Conservation (phyloP, 2,797 vertebrate species). For the Tenualosa ilisha region DNA sequence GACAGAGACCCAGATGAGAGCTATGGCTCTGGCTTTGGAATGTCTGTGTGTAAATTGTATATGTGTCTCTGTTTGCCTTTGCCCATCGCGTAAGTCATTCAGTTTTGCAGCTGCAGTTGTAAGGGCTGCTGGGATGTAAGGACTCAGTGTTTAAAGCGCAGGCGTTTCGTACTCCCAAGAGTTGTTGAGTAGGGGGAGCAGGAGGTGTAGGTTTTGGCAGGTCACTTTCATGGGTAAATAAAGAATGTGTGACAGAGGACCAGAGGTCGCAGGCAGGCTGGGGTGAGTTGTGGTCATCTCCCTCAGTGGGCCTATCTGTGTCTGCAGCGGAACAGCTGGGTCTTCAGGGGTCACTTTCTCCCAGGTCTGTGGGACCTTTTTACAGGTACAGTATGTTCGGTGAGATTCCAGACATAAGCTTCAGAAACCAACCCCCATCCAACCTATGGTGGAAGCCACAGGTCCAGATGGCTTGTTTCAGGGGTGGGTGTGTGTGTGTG, state of each 20-base stretch:
- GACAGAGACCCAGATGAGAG: background rate
- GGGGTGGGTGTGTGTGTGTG: too few relatives aligned
- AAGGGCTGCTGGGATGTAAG: background rate
- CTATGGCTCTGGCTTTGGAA: background rate
- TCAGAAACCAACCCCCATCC: background rate
- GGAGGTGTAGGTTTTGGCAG: background rate
- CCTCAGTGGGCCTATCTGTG: background rate
- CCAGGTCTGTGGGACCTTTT: background rate
- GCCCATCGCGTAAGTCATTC: background rate
- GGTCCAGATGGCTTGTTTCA: background rate
- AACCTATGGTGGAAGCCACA: background rate
- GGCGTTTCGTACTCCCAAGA: background rate
- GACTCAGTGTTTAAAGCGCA: background rate
- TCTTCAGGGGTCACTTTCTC: background rate
- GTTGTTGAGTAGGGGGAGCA: background rate
- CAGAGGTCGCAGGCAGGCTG: background rate
- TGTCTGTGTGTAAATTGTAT: slow-evolving; percentile 9
- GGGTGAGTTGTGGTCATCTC: background rate
- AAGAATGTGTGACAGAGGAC: background rate
- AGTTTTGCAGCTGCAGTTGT: background rate
- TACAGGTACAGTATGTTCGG: background rate
- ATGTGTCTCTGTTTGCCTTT: background rate
- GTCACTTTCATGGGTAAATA: slow-evolving; percentile 13
- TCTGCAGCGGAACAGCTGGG: background rate
- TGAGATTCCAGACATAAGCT: background rate